These are phyloP conservation scores for Brachylomia viminalis DNA, from an alignment of 2,888 invertebrate genomes.

Conservation along the genomic window DNA sequence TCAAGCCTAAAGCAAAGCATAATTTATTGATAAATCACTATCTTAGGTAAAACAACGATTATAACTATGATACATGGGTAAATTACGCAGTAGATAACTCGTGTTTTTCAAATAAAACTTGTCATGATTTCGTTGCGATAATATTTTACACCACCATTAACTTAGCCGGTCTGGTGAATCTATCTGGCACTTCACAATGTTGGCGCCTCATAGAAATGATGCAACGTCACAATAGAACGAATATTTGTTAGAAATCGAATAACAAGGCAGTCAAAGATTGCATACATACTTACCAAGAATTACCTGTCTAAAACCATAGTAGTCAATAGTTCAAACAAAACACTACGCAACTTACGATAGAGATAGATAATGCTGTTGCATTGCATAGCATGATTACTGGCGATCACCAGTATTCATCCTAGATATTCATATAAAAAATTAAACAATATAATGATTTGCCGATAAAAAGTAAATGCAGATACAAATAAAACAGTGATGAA, in stretches of 20 bases:
- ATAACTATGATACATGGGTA: neutral
- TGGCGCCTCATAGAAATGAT: neutral
- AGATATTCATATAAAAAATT: neutral
- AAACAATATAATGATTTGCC: neutral
- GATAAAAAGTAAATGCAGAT: conserved; percentile 13
- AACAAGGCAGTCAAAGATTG: neutral
- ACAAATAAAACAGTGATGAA: neutral
- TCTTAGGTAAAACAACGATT: neutral
- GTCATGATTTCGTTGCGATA: conserved; percentile 43
- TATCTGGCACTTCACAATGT: neutral
- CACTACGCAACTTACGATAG: neutral
- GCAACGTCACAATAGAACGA: neutral
- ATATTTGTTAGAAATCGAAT: neutral
- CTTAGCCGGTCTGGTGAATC: conserved; percentile 22
- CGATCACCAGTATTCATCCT: conserved; percentile 10
- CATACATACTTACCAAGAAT: neutral
- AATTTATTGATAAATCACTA: neutral
- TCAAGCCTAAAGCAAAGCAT: conserved; percentile 1
- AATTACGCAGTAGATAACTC: conserved; percentile 4
- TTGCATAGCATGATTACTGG: neutral
- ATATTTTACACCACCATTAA: conserved; percentile 50
- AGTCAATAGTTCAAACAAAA: conserved; percentile 8
- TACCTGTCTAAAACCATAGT: neutral
- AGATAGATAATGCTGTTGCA: conserved; percentile 13
- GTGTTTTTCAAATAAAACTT: conserved; percentile 24